Evolutionary conservation across 1,140 invertebrate genomes (phyloP).

Genomic region (Cherax destructor): DNA sequence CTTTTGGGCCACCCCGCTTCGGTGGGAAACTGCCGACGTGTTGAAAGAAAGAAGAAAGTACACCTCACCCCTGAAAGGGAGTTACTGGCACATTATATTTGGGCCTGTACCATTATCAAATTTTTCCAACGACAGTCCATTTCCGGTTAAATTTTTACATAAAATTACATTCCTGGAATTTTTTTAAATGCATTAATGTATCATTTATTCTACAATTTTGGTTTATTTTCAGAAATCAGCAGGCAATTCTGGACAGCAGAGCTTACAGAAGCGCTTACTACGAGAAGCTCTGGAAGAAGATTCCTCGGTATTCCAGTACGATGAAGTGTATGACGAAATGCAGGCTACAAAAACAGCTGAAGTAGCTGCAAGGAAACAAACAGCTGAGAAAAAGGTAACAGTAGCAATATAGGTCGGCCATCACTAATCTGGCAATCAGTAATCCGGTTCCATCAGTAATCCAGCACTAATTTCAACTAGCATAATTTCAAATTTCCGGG

Average conservation of each 20-base stretch:
- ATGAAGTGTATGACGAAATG: constrained; percentile 95
- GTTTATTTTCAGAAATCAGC: constrained; percentile 51
- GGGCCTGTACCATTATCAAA: too few relatives aligned
- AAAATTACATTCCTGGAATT: neutral
- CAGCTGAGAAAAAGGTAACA: constrained; percentile 74
- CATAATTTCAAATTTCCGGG: too few relatives aligned
- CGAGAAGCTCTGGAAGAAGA: constrained; percentile 89
- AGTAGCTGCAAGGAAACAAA: constrained; percentile 78
- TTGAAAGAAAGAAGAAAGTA: too few relatives aligned
- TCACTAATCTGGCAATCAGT: too few relatives aligned
- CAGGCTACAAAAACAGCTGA: constrained; percentile 81
- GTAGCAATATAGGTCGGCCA: neutral
- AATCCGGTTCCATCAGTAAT: too few relatives aligned
- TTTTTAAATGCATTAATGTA: neutral
- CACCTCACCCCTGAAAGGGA: too few relatives aligned
- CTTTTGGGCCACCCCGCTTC: too few relatives aligned
- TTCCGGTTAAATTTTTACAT: too few relatives aligned
- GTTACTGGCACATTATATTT: too few relatives aligned
- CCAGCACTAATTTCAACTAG: too few relatives aligned
- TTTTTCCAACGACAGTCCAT: too few relatives aligned
- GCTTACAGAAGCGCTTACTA: constrained; percentile 71
- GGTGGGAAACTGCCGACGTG: too few relatives aligned
- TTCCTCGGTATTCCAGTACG: constrained; percentile 95
- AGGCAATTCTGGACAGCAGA: constrained; percentile 56
- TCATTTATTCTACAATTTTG: neutral